A percentile compares a stretch with the other conserved stretches of the same genome.
These are phyloP conservation scores for Aleadryas rufinucha DNA, from an alignment of 2,113 vertebrate species.

Conservation along the genomic window DNA sequence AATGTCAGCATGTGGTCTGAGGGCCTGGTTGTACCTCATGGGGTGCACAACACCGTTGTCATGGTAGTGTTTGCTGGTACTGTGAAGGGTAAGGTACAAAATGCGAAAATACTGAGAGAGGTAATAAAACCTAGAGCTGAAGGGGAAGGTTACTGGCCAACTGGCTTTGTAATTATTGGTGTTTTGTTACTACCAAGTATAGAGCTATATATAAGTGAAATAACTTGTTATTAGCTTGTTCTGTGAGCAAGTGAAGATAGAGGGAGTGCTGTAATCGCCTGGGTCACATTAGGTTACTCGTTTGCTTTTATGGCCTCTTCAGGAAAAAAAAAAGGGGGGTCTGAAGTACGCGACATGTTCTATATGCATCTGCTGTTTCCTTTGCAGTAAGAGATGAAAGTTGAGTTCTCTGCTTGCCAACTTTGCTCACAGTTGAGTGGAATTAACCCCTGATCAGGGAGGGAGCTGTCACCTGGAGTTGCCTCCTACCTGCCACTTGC, in stretches of 20 bases:
- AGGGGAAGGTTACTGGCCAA: background rate
- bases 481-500: background rate
- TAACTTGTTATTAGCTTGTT: background rate
- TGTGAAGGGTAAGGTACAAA: background rate
- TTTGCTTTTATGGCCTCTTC: background rate
- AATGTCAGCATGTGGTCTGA: background rate
- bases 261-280: background rate
- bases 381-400: background rate
- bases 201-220: background rate
- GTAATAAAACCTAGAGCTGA: background rate
- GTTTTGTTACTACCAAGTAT: background rate
- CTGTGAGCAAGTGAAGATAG: background rate
- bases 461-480: background rate
- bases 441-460: background rate
- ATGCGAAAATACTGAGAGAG: background rate
- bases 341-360: background rate
- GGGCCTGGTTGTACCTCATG: background rate
- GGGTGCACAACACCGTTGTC: fast-evolving
- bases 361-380: background rate
- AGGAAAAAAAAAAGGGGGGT: background rate
- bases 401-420: background rate
- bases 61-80: background rate
- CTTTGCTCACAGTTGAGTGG: background rate
- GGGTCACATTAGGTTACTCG: background rate
- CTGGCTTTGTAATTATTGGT: background rate